Percentiles rank a stretch among this genome's conserved stretches.
phyloP scores from a whole-genome alignment of 2,888 invertebrate genomes.

The Drosophila lutescens region DNA sequence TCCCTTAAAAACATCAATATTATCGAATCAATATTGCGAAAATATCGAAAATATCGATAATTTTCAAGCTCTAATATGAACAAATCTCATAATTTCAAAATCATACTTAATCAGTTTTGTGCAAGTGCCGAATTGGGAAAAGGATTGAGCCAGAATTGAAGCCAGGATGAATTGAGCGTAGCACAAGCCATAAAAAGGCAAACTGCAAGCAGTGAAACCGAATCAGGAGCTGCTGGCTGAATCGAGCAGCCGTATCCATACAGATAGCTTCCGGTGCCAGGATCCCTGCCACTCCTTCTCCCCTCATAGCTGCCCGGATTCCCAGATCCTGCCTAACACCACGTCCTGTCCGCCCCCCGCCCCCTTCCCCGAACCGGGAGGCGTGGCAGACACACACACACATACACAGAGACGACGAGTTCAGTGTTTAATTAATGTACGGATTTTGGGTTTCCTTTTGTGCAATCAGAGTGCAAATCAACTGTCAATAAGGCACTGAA shows the following conservation, averaged over 20 bases:
- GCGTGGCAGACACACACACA: constrained; percentile 4
- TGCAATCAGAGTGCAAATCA: constrained; percentile 72
- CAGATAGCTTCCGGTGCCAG: constrained; percentile 29
- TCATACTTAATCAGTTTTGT: neutral
- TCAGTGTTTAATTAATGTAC: constrained; percentile 63
- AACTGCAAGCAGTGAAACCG: constrained; percentile 30
- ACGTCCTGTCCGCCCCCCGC: neutral
- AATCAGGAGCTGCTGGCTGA: constrained; percentile 22
- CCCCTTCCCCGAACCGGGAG: neutral
- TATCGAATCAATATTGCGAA: too few species aligned
- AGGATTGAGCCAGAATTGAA: neutral
- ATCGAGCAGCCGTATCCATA: constrained; percentile 7
- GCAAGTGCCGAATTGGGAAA: neutral
- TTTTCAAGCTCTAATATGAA: too few species aligned
- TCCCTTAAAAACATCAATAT: too few species aligned
- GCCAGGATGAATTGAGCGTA: constrained; percentile 19
- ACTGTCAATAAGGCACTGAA: constrained; percentile 65
- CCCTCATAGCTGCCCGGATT: too few species aligned
- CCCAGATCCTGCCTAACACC: constrained; percentile 7
- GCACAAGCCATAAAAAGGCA: constrained; percentile 30
- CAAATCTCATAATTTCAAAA: too few species aligned
- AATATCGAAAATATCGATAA: too few species aligned
- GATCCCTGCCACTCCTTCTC: neutral
- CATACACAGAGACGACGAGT: constrained; percentile 1
- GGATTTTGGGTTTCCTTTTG: constrained; percentile 62